Conservation (phyloP, 2,888 invertebrate genomes). For the Glomeris marginata region DNA sequence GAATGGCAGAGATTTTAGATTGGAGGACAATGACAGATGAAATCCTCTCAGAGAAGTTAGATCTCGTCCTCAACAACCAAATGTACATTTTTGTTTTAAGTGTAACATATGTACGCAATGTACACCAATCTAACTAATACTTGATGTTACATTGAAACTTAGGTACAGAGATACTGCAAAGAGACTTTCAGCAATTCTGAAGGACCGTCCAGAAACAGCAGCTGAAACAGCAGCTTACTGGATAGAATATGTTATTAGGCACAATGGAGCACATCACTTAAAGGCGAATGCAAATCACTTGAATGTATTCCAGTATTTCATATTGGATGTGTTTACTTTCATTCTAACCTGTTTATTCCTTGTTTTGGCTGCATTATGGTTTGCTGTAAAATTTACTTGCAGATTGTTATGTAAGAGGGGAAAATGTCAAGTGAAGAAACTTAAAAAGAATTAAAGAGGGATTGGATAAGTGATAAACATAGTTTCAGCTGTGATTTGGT, state of each 20-base stretch:
- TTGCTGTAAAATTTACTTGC: no score
- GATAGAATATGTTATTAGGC: constrained; percentile 12
- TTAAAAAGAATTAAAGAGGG: no score
- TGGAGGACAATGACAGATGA: not conserved
- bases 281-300: constrained; percentile 6
- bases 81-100: no score
- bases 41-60: constrained; percentile 1
- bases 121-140: no score
- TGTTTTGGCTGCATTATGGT: no score
- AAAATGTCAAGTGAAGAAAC: no score
- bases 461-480: no score
- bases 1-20: constrained; percentile 4
- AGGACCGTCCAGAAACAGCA: constrained; percentile 8
- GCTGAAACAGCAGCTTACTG: constrained; percentile 10
- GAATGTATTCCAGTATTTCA: constrained; percentile 8
- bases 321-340: constrained; percentile 4
- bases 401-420: no score
- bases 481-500: no score
- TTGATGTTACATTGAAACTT: no score
- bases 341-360: not conserved
- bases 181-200: not conserved
- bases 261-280: constrained; percentile 10
- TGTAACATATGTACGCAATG: no score
- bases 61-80: not conserved
- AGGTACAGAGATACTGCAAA: constrained; percentile 3